These are phyloP conservation scores for Apamea epomidion DNA, from an alignment of 2,888 invertebrate species.

Conservation along the genomic window DNA sequence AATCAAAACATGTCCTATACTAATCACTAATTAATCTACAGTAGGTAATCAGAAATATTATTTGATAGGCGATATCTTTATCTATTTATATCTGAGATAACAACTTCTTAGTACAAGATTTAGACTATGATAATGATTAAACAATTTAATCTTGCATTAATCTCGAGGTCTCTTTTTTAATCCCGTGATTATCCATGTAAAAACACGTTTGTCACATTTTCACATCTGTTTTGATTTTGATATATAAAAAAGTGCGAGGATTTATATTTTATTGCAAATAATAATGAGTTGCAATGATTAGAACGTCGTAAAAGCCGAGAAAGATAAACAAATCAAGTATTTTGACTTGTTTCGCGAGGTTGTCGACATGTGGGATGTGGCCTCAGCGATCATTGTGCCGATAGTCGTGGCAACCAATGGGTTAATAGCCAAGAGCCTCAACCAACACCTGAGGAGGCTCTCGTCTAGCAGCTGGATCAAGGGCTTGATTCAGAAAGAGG, in stretches of 20 bases:
- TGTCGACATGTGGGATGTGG: too few species aligned
- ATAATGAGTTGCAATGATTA: not conserved
- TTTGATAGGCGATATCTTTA: constrained; percentile 51
- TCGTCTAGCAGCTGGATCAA: too few species aligned
- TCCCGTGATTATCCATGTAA: constrained; percentile 64
- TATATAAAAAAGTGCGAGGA: not conserved
- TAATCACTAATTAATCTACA: constrained; percentile 65
- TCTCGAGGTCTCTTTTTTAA: constrained; percentile 53
- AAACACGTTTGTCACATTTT: constrained; percentile 29
- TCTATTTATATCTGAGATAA: constrained; percentile 60
- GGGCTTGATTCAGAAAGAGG: too few species aligned
- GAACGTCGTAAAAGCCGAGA: too few species aligned
- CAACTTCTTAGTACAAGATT: constrained; percentile 49
- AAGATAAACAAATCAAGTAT: too few species aligned
- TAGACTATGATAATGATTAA: constrained; percentile 50
- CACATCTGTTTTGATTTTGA: constrained; percentile 4
- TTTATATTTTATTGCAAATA: not conserved
- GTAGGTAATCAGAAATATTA: constrained; percentile 52
- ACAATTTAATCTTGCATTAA: constrained; percentile 57
- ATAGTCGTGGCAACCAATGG: too few species aligned
- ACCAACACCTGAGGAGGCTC: too few species aligned
- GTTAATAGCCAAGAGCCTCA: too few species aligned
- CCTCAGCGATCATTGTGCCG: too few species aligned
- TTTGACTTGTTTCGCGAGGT: too few species aligned
- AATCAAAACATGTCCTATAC: constrained; percentile 61